These are phyloP conservation scores for Acropora tenuis DNA, from an alignment of 64 coral and sea anemone species.

Conservation along the genomic window DNA sequence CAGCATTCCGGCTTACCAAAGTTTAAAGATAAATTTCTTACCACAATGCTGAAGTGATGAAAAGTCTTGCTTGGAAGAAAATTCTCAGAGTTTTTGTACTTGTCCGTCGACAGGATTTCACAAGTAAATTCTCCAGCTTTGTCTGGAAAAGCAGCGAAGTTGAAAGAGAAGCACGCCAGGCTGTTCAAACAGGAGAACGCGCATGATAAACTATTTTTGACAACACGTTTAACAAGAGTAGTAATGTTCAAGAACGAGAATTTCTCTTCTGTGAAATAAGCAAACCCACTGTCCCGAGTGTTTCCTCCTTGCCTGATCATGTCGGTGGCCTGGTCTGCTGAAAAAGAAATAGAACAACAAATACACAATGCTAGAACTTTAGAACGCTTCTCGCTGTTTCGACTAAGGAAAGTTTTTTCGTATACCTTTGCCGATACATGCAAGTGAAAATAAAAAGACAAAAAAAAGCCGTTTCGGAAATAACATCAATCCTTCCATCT, in stretches of 20 bases:
- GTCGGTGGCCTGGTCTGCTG: too few relatives aligned
- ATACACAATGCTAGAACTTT: too few relatives aligned
- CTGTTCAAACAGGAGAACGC: not conserved
- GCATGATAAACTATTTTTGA: not conserved
- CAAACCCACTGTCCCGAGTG: not conserved
- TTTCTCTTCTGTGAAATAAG: not conserved
- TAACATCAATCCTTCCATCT: too few relatives aligned
- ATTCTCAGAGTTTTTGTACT: not conserved
- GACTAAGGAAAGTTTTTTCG: too few relatives aligned
- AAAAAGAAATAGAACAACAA: too few relatives aligned
- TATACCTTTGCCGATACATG: too few relatives aligned
- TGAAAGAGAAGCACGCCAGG: not conserved
- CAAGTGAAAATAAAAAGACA: too few relatives aligned
- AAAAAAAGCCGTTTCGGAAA: too few relatives aligned
- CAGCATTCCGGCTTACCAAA: too few relatives aligned
- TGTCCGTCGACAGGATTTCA: not conserved
- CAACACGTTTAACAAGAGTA: not conserved
- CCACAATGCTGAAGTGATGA: slow-evolving; percentile 2
- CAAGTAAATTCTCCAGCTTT: not conserved
- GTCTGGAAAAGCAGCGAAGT: not conserved
- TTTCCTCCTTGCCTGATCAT: too few relatives aligned
- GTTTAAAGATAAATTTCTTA: not conserved
- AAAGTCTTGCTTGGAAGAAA: not conserved
- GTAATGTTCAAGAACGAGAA: not conserved
- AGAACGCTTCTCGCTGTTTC: too few relatives aligned